Base-by-base conservation (phyloP, 2,888 invertebrate genomes). In the Baronia brevicornis region DNA sequence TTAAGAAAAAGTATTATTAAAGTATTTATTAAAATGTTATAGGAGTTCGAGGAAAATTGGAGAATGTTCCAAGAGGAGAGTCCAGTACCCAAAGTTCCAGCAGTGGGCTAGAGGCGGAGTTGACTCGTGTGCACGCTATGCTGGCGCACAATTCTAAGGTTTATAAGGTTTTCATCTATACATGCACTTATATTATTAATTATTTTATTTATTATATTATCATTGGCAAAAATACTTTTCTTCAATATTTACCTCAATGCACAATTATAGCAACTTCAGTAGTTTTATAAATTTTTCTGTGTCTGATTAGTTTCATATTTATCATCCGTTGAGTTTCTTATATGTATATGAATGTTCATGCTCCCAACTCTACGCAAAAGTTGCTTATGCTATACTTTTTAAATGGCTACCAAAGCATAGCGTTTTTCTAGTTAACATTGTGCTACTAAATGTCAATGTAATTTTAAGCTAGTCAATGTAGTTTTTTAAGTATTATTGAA, bases 141-240 rank as follows among this genome's bases (percentile, higher is more conserved):
- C 78, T 96, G 58, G 95, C 95, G 44, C 92, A 94, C 80, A 94
- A 95, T 86, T 95, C 95, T 55, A 95, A 95, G 91, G 94, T 94
- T 88, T 85, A 80, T 79, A 84, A 86, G 87, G 86, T 88, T 86
- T 87, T 86, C 72, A 84, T 85, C 85, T 87, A 85, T 85, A 84
- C 60, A 64, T 75, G 82, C 80, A 82, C 80, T 72, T 74, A 64
- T 66, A 59, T 62, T 51, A n/a, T n/a, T n/a, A n/a, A n/a, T n/a
- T 56, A 66, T 64, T 56, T 56, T 54, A 52, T 52, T 51, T 52
- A 47, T 41, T 41, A 40, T 37, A 14, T 38, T 36, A 46, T 38
- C 33, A 14, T 23, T 12, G n/a, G n/a, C n/a, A n/a, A n/a, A n/a
- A n/a, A n/a, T n/a, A n/a, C n/a, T n/a, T n/a, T n/a, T n/a, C n/a